Conservation (phyloP, 1,140 invertebrate species). For the Physella acuta region DNA sequence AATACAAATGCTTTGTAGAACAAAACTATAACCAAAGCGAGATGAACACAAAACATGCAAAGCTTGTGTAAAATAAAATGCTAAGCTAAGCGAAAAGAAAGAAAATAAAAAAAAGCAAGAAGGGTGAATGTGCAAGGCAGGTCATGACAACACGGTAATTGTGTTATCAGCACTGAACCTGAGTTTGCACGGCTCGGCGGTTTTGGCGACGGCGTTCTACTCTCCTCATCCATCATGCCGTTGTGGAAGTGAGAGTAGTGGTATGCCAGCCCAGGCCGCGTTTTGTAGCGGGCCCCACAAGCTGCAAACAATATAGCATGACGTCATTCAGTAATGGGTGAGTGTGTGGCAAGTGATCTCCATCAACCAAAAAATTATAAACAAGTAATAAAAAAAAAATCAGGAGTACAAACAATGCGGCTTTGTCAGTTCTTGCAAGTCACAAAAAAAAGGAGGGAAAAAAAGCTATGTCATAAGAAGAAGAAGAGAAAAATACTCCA, state of each 20-base stretch:
- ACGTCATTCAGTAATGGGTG: conserved; percentile 18
- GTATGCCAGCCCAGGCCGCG: conserved; percentile 91
- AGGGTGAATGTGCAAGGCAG: conserved; percentile 11
- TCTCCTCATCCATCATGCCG: conserved; percentile 53
- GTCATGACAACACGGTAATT: conserved; percentile 4
- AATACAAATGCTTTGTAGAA: too few relatives aligned
- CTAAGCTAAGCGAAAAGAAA: background rate
- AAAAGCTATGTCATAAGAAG: conserved; percentile 3
- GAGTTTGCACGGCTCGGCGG: conserved; percentile 34
- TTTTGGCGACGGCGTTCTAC: conserved; percentile 58
- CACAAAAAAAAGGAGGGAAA: background rate
- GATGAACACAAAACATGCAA: too few relatives aligned
- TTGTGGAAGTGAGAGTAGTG: conserved; percentile 96
- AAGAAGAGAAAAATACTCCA: conserved; percentile 6
- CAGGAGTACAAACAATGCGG: background rate
- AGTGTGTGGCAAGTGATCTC: conserved; percentile 5
- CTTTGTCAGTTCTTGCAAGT: conserved; percentile 1
- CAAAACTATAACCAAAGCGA: too few relatives aligned
- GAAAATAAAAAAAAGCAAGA: background rate
- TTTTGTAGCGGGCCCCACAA: conserved; percentile 96
- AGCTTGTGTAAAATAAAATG: too few relatives aligned
- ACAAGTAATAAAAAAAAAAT: conserved; percentile 4
- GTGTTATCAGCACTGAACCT: conserved; percentile 23
- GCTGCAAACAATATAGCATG: conserved; percentile 66
- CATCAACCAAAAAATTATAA: conserved; percentile 9